These are phyloP conservation scores for Mobula birostris DNA, from an alignment of 2,113 vertebrate species.

Conservation along the genomic window DNA sequence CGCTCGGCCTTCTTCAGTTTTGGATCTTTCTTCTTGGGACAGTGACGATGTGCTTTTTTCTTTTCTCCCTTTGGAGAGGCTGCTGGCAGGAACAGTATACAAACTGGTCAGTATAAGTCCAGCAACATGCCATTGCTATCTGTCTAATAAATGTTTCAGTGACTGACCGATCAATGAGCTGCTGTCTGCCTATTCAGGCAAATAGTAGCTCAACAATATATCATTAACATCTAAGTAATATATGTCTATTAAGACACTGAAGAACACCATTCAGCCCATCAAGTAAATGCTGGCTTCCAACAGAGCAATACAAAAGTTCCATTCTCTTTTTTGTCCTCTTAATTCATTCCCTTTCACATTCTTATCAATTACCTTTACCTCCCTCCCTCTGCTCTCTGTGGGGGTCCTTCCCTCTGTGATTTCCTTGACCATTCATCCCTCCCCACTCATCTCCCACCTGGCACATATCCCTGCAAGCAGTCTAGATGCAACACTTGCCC, in stretches of 20 bases:
- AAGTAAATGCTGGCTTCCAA: no score
- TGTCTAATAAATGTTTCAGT: background rate
- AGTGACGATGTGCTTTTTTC: background rate
- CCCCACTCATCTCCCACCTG: no score
- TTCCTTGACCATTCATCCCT: no score
- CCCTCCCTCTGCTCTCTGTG: no score
- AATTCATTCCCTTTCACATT: no score
- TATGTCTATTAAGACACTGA: background rate
- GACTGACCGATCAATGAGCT: background rate
- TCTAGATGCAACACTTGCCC: no score
- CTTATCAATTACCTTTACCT: no score
- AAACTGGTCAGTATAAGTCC: background rate
- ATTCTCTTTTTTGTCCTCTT: no score
- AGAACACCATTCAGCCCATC: no score
- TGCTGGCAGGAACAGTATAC: background rate
- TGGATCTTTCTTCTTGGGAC: constrained; percentile 29
- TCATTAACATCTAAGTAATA: background rate
- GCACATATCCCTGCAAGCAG: no score
- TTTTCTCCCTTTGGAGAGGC: background rate
- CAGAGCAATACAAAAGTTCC: no score
- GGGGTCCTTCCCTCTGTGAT: no score
- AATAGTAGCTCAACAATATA: background rate
- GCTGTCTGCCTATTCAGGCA: background rate
- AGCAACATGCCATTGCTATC: background rate
- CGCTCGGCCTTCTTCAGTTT: constrained; percentile 26